These are phyloP conservation scores for Eonycteris spelaea DNA, from an alignment of 2,113 vertebrate genomes.

Conservation along the genomic window DNA sequence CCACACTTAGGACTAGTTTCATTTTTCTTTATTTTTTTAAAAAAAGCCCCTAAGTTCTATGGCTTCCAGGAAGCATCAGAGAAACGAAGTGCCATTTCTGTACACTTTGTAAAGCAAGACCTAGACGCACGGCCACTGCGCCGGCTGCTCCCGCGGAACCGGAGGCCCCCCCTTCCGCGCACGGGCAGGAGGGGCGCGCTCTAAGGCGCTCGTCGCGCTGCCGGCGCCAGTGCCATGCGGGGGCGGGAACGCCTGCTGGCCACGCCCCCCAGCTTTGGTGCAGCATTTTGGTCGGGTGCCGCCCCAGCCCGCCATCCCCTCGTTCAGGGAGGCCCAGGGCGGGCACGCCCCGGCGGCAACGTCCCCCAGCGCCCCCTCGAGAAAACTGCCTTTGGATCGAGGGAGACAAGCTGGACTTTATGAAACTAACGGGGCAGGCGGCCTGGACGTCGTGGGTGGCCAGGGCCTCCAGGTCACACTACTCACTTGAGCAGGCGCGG, in stretches of 20 bases:
- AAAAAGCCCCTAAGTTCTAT: slow-evolving; percentile 83
- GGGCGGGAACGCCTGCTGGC: background rate
- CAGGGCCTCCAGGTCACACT: background rate
- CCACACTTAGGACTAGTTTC: slow-evolving; percentile 45
- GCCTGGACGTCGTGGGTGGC: background rate
- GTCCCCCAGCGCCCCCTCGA: slow-evolving; percentile 15
- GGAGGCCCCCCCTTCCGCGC: background rate
- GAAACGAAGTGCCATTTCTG: slow-evolving; percentile 77
- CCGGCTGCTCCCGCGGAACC: background rate
- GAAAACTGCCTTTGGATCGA: slow-evolving; percentile 71
- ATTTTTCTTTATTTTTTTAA: slow-evolving; percentile 65
- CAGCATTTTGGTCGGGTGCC: slow-evolving; percentile 60
- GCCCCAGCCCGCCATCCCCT: background rate
- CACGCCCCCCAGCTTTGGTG: slow-evolving; percentile 55
- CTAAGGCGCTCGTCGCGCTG: slow-evolving; percentile 76
- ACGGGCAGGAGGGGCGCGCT: background rate
- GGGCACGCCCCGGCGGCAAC: background rate
- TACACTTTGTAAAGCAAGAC: slow-evolving; percentile 78
- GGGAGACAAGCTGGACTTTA: slow-evolving; percentile 64
- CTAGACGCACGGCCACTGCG: slow-evolving; percentile 47
- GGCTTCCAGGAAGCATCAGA: slow-evolving; percentile 83
- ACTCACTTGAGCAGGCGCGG: background rate
- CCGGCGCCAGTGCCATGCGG: too few relatives aligned
- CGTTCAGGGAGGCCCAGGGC: background rate
- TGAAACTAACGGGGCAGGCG: background rate